phyloP scores from a whole-genome alignment of 2,888 invertebrate species.

The Xylota sylvarum region DNA sequence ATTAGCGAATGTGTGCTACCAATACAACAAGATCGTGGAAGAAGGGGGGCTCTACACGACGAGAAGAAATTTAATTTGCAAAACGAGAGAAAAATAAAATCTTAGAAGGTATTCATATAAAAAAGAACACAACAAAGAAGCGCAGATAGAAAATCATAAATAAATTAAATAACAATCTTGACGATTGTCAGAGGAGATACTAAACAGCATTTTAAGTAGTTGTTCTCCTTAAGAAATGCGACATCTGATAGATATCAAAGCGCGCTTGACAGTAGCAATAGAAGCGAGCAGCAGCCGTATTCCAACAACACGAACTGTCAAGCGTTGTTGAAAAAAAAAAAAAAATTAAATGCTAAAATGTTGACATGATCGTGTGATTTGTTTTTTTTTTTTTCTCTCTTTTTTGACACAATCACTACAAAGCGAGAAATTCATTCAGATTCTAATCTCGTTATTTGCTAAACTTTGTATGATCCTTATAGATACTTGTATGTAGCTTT shows the following conservation, averaged over 20 bases:
- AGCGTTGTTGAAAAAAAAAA: conserved; percentile 1
- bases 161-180: conserved; percentile 69
- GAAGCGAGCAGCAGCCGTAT: conserved; percentile 18
- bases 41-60: neutral
- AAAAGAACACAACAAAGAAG: conserved; percentile 24
- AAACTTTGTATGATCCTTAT: conserved; percentile 10
- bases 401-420: neutral
- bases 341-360: conserved; percentile 22
- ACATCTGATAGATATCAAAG: conserved; percentile 58
- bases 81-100: conserved; percentile 30
- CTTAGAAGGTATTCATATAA: conserved; percentile 7
- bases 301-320: conserved; percentile 18
- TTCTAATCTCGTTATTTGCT: conserved; percentile 37
- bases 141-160: conserved; percentile 60
- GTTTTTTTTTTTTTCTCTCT: conserved; percentile 11
- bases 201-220: conserved; percentile 71
- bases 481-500: conserved; percentile 2
- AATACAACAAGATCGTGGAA: conserved; percentile 30
- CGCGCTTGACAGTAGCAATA: conserved; percentile 49
- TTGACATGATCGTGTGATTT: conserved; percentile 25
- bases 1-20: conserved; percentile 70
- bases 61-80: conserved; percentile 44
- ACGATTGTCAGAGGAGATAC: conserved; percentile 59
- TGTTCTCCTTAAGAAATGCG: conserved; percentile 59
- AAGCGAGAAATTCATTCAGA: conserved; percentile 33